Conservation (phyloP, 2,113 vertebrate species). For the Epinephelus moara region DNA sequence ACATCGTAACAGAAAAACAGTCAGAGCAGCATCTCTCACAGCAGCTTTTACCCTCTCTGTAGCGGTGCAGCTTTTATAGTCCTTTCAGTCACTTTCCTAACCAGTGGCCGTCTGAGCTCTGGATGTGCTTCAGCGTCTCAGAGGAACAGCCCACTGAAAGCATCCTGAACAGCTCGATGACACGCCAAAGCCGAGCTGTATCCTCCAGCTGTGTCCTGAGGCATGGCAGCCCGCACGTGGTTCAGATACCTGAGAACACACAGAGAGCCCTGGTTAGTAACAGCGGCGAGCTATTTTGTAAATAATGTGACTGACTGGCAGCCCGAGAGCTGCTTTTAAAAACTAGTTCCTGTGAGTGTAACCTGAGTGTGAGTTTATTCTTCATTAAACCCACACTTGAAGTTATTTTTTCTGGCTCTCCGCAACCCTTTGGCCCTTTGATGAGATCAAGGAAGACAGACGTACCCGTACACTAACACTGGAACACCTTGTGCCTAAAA, state of each 20-base stretch:
- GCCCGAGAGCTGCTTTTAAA: constrained; percentile 38
- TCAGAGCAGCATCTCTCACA: constrained; percentile 1
- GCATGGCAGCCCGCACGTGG: constrained; percentile 91
- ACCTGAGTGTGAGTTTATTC: constrained; percentile 65
- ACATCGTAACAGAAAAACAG: background rate
- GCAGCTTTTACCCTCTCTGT: background rate
- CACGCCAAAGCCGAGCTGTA: constrained; percentile 94
- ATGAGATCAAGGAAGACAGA: constrained; percentile 65
- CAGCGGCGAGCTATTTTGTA: constrained; percentile 56
- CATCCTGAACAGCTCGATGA: constrained; percentile 95
- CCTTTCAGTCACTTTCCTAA: constrained; percentile 19
- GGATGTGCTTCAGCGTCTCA: constrained; percentile 39
- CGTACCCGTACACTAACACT: constrained; percentile 59
- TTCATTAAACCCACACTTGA: constrained; percentile 66
- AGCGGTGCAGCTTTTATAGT: constrained; percentile 31
- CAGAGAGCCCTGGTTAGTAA: constrained; percentile 49
- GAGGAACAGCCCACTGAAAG: constrained; percentile 93
- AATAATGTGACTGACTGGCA: constrained; percentile 62
- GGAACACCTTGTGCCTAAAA: constrained; percentile 72
- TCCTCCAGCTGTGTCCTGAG: constrained; percentile 95
- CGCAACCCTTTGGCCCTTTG: constrained; percentile 56
- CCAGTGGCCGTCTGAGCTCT: background rate
- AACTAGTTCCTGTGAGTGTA: constrained; percentile 51
- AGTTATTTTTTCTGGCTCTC: constrained; percentile 62
- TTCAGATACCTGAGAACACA: constrained; percentile 91